Conservation (phyloP, 2,113 vertebrate genomes). For the Dasyprocta punctata region DNA sequence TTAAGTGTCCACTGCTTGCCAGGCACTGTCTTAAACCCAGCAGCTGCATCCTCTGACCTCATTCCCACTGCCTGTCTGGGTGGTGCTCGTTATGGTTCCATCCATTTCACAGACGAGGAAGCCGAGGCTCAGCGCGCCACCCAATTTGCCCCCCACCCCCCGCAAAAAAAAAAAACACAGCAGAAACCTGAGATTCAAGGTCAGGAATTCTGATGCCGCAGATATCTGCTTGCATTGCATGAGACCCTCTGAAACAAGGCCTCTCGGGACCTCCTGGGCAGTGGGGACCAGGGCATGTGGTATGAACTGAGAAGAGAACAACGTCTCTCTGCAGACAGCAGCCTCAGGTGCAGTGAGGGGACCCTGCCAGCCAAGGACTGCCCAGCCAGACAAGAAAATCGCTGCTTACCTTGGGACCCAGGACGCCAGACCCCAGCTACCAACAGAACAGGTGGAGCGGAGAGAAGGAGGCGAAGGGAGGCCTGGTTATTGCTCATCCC, state of each 20-base stretch:
- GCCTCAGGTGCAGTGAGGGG: background rate
- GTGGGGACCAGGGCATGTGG: background rate
- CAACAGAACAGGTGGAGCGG: background rate
- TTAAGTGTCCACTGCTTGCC: background rate
- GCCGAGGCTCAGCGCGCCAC: background rate
- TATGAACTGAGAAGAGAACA: background rate
- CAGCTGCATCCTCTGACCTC: background rate
- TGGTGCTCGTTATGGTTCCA: background rate
- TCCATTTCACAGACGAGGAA: background rate
- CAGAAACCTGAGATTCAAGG: background rate
- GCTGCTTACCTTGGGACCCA: background rate
- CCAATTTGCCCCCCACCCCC: background rate
- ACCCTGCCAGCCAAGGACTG: too few relatives aligned
- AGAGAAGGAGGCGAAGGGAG: constrained; percentile 1
- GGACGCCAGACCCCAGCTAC: background rate
- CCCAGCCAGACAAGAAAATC: background rate
- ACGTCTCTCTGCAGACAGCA: fast-evolving
- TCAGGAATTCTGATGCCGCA: background rate
- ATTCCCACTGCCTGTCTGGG: background rate
- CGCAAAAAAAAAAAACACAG: background rate
- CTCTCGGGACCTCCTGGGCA: background rate
- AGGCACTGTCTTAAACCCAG: background rate
- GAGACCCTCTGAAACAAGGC: background rate
- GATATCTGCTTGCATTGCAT: background rate
- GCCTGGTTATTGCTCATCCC: background rate